Base-by-base conservation (phyloP, 1,140 invertebrate species). In the Paralvinella palmiformis region DNA sequence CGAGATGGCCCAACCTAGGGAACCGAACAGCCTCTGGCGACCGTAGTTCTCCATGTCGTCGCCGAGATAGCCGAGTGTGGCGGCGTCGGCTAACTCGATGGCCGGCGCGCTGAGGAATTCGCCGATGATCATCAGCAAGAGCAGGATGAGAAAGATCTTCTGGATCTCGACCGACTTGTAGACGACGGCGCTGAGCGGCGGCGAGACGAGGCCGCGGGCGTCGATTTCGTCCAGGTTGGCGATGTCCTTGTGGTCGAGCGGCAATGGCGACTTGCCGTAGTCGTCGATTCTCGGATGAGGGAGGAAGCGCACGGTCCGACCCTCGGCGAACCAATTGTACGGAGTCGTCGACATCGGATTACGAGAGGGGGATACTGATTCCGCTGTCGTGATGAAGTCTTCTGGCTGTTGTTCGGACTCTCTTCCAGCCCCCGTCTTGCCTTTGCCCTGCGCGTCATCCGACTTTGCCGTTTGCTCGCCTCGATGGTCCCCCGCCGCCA, bases 71-170 rank as follows among this genome's bases (percentile, higher is more conserved):
- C 90, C 91, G 22, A 97, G 89, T 0, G 96, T 94, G 1, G 80
- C 74, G 2, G 75, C 72, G 55, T 81, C 79, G 0, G 95, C 96
- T n/a, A 99, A 82, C 0, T 95, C 96, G 37, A 99, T 92, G 20
- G 96, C 94, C 1, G 96, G 96, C 1, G 95, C 93, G 68, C 90
- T 90, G 66, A 97, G 96, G 83, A 98, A 98, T 82, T 99, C 96
- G 0, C 96, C 96, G 24, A 98, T 89, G 5, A 96, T 86, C 0
- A 98, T 90, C 5, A 99, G 83, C 17, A 99, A 79, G 10, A 98
- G 81, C 10, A 81, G 66, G 15, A 98, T 84, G 78, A 98, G 95
- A 84, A 99, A 99, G 0, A 41, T 36, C 41, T 60, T 45, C 33
- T 37, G 36, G 58, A 60, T 60, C 7, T 60, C 58, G 0, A n/a